phyloP scores from a whole-genome alignment of 2,797 vertebrate species.

The Ptychadena robeensis region DNA sequence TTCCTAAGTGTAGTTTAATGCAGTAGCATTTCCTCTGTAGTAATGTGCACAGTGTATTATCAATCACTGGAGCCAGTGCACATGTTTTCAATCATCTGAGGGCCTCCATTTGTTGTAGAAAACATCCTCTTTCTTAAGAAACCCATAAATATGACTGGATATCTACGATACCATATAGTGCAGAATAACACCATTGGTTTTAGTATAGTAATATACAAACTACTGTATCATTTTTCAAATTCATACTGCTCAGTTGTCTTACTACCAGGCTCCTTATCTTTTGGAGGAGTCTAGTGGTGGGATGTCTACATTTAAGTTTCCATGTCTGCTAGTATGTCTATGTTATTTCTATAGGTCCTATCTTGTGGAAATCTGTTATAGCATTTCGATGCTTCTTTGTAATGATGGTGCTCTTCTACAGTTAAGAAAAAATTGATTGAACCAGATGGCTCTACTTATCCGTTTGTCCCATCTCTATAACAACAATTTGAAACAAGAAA shows the following conservation, averaged over 20 bases:
- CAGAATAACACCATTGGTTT: background rate
- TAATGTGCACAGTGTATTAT: constrained; percentile 21
- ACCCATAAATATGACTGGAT: background rate
- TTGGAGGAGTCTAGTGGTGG: background rate
- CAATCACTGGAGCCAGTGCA: background rate
- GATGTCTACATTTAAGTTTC: background rate
- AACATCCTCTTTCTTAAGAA: background rate
- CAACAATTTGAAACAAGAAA: no score
- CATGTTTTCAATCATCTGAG: constrained; percentile 23
- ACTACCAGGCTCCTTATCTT: background rate
- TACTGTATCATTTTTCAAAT: background rate
- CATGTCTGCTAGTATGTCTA: no score
- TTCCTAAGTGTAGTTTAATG: constrained; percentile 41
- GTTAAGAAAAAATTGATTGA: no score
- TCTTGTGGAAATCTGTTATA: no score
- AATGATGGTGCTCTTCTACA: no score
- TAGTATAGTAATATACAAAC: background rate
- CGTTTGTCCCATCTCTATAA: no score
- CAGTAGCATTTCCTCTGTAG: constrained; percentile 43
- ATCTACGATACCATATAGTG: background rate
- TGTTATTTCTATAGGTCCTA: no score
- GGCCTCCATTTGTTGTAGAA: background rate
- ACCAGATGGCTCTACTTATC: no score
- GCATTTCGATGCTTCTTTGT: no score
- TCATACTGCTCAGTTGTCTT: no score